Base-by-base conservation (phyloP, 2,113 vertebrate species). In the Miniopterus natalensis region DNA sequence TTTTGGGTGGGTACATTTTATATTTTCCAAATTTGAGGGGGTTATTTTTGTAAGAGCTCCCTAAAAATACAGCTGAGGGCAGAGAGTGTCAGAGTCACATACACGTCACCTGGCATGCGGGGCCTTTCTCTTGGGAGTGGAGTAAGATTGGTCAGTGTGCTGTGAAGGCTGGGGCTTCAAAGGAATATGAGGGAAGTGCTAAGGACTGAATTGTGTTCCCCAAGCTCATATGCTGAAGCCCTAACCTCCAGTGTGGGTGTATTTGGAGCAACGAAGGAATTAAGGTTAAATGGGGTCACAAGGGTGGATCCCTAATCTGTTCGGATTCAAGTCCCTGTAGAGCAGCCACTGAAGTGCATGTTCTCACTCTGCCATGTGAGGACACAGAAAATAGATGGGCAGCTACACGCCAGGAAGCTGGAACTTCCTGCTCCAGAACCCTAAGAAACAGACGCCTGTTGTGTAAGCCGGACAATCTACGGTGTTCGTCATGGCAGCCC, bases 21-120 rank as follows among this genome's bases (percentile, higher is more conserved):
- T 87, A 84, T 86, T 90, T 89, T 79, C 12, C 36, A 92, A 70
- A 63, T 65, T 65, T 89, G 73, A 57, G 8, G 10, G 31, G 78
- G 29, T 45, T 40, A 51, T 57, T 88, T 84, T 83, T 92, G 92
- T 20, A 75, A 81, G 53, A 93, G 1, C 45, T 86, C 15, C n/a
- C 75, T 93, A 73, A 95, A 92, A 92, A 73, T 66, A 45, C 8
- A 80, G 1, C 31, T 36, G 59, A 71, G 21, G 25, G 55, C 83
- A 63, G 21, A 3, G 45, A 88, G 40, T 77, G 59, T 57, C 66
- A 63, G 49, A 36, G 49, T 59, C 73, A 36, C 9, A 29, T 17
- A 18, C 8, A 65, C 61, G 78, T 31, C 59, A 31, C 29, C 9
- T 49, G 53, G 61, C 11, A 17, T 1, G 5, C 12, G 17, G 23